Evolutionary conservation across 1,140 invertebrate species (phyloP).

Genomic region (Panagrolaimus sp.): DNA sequence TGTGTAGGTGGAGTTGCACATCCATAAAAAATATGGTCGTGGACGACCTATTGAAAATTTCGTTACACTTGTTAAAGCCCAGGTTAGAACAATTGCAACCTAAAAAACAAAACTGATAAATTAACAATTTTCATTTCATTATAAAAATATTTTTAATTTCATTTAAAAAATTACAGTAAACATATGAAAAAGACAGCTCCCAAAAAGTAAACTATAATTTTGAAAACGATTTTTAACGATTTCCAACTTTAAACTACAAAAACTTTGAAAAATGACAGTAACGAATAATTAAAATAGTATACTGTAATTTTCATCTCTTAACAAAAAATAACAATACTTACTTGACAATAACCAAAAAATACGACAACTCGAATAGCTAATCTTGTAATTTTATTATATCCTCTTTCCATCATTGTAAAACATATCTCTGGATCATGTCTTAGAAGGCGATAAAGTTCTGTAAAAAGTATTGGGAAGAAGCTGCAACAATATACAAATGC

Average conservation of each 20-base stretch:
- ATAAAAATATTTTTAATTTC: no score
- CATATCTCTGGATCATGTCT: not conserved
- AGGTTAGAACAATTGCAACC: not conserved
- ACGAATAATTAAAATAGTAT: no score
- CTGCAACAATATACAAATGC: not conserved
- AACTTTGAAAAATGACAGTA: no score
- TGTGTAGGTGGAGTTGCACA: conserved; percentile 23
- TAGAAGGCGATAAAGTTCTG: not conserved
- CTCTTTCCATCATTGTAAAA: not conserved
- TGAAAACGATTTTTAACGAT: no score
- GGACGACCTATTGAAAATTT: not conserved
- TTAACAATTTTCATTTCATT: no score
- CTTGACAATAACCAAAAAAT: not conserved
- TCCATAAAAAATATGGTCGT: not conserved
- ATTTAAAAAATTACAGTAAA: no score
- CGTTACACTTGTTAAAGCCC: not conserved
- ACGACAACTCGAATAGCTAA: not conserved
- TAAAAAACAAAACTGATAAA: not conserved
- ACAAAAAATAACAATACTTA: not conserved
- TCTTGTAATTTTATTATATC: not conserved
- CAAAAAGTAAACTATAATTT: no score
- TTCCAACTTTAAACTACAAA: no score
- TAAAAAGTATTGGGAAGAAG: not conserved
- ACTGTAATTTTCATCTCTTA: no score
- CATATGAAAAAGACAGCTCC: no score